Percentiles rank a stretch among this genome's conserved stretches.
Evolutionary conservation across 2,113 vertebrate genomes (phyloP).

Genomic region (Nesospiza acunhae): DNA sequence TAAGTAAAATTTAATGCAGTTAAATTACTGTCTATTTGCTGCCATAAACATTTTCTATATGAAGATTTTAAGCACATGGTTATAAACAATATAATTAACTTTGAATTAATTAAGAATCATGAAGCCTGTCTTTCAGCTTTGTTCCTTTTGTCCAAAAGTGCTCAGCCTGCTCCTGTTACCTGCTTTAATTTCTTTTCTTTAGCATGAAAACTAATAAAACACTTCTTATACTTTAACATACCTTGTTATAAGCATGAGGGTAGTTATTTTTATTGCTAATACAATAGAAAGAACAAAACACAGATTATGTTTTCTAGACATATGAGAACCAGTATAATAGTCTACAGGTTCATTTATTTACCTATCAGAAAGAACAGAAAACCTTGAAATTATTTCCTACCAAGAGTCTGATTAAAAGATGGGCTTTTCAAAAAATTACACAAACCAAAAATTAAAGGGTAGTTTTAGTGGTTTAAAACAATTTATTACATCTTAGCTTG

Average conservation of each 20-base stretch:
- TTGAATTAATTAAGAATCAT: slow-evolving; percentile 74
- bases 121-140: slow-evolving; percentile 63
- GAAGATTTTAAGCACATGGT: slow-evolving; percentile 72
- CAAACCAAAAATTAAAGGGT: neutral
- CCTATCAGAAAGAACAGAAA: neutral
- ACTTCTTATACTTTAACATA: neutral
- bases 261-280: neutral
- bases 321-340: neutral
- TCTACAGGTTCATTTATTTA: neutral
- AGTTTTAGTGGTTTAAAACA: neutral
- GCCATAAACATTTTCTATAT: slow-evolving; percentile 78
- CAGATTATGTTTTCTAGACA: neutral
- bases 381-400: neutral
- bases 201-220: slow-evolving; percentile 7
- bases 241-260: neutral
- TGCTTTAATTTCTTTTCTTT: slow-evolving; percentile 29
- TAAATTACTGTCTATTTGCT: slow-evolving; percentile 75
- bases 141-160: slow-evolving; percentile 59
- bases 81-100: slow-evolving; percentile 76
- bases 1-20: slow-evolving; percentile 71
- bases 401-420: neutral
- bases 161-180: slow-evolving; percentile 26
- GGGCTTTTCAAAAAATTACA: neutral
- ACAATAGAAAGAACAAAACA: neutral
- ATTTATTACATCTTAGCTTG: neutral